phyloP scores from a whole-genome alignment of 1,140 invertebrate genomes.

The Caenorhabditis latens region DNA sequence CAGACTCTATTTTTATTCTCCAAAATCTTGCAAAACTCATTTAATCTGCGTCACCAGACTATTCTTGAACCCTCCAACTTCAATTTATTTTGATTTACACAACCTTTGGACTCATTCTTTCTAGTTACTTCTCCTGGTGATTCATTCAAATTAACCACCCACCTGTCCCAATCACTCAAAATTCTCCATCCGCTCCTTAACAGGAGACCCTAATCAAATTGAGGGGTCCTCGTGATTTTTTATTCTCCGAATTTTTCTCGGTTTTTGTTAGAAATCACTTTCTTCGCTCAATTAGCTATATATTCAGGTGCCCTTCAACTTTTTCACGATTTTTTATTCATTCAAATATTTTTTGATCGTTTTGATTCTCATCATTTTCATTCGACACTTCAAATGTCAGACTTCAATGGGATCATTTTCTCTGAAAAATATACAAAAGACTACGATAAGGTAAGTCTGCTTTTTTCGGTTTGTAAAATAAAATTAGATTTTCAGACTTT shows the following conservation, averaged over 20 bases:
- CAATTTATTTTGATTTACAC: not conserved
- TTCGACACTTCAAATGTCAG: constrained; percentile 51
- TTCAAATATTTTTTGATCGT: not conserved
- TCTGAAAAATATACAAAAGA: not conserved
- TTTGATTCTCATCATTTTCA: constrained; percentile 46
- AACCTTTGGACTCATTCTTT: constrained; percentile 1
- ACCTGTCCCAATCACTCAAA: constrained; percentile 39
- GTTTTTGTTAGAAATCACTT: not conserved
- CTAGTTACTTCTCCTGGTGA: not conserved
- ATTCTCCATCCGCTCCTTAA: not conserved
- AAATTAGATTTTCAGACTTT: constrained; percentile 39
- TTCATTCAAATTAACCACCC: constrained; percentile 9
- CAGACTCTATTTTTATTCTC: too few species aligned
- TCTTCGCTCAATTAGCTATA: not conserved
- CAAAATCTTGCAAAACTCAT: not conserved
- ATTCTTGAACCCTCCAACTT: not conserved
- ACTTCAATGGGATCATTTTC: constrained; percentile 41
- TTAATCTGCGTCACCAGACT: not conserved
- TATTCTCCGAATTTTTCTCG: not conserved
- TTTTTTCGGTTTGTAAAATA: constrained; percentile 9
- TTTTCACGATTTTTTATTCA: not conserved
- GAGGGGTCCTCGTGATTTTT: not conserved
- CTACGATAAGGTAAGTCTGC: constrained; percentile 20
- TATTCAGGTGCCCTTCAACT: constrained; percentile 16
- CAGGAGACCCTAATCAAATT: not conserved